Percentiles rank a stretch among this genome's conserved stretches.
Conservation (phyloP, 2,797 vertebrate species). For the Neosilurus hyrtlii region DNA sequence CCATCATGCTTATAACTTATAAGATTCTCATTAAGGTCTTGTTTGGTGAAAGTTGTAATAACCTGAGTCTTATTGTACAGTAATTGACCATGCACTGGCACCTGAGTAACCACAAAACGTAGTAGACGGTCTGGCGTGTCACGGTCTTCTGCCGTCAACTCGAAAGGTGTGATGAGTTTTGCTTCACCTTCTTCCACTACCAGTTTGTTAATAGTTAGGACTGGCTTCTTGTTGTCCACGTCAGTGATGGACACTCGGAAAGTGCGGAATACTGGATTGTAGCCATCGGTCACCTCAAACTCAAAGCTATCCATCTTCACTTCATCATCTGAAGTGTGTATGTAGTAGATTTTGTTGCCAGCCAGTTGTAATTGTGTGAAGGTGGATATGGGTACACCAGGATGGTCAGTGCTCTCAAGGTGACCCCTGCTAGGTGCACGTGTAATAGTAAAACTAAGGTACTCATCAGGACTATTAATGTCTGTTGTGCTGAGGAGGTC, state of each 20-base stretch:
- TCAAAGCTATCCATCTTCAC: slow-evolving; percentile 88
- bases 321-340: slow-evolving; percentile 82
- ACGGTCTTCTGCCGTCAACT: slow-evolving; percentile 80
- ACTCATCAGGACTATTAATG: slow-evolving; percentile 83
- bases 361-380: slow-evolving; percentile 85
- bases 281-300: slow-evolving; percentile 83
- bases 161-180: slow-evolving; percentile 85
- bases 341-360: slow-evolving; percentile 85
- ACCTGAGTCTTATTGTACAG: slow-evolving; percentile 77
- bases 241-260: slow-evolving; percentile 85
- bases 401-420: slow-evolving; percentile 79
- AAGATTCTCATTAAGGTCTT: slow-evolving; percentile 83
- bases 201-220: slow-evolving; percentile 77
- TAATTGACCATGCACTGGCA: slow-evolving; percentile 81
- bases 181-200: slow-evolving; percentile 77
- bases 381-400: slow-evolving; percentile 78
- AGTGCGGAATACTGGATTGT: slow-evolving; percentile 79
- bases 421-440: slow-evolving; percentile 78
- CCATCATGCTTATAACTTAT: slow-evolving; percentile 83
- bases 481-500: slow-evolving; percentile 84
- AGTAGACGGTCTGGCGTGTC: slow-evolving; percentile 79
- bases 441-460: slow-evolving; percentile 80
- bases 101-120: slow-evolving; percentile 79
- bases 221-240: slow-evolving; percentile 85
- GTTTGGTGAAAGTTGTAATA: slow-evolving; percentile 80